Evolutionary conservation across 1,140 invertebrate species (phyloP), one percentile per base, ranked within the genome.

Genomic region (Brachionus calyciflorus): DNA sequence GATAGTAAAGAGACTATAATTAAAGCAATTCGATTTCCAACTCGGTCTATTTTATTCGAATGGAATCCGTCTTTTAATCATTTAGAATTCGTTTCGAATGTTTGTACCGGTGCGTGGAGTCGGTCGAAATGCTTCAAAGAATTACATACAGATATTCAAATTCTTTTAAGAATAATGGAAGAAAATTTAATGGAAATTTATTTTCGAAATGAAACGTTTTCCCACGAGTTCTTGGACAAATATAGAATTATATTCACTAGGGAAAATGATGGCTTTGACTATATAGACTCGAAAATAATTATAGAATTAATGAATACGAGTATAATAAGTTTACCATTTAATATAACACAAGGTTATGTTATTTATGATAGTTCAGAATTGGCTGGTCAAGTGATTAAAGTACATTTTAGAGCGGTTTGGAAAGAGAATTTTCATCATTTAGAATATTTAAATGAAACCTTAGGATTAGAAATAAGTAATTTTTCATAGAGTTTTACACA

Each of bases 391-490:
- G 19, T n/a, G 0, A 17, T 60, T 17, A 33, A 60, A 17, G 55
- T 7, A 12, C 30, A 3, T 33, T 60, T 60, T 60, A 33, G 19
- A 1, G 55, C 28, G 9, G 7, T 19, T 33, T 60, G 30, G 30
- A 7, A 2, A 19, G 14, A 19, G 33, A 0, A 17, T 33, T 60
- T 60, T 9, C n/a, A 60, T 60, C 3, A 30, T 17, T 2, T 60
- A 1, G 3, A 21, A 19, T 5, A 3, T 7, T 17, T 40, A 1
- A 40, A 17, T 40, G 17, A n/a, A 19, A 17, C 26, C 30, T 33
- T 60, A 37, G 55, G 30, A 37, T 3, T 60, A 17, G 55, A 60
- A 60, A 33, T 60, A 37, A 60, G 55, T 60, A 60, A 19, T 37
- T 19, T 37, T 60, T 19, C 28, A 26, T 10, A 14, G 4, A 21